These are phyloP conservation scores for Lysiphlebus fabarum DNA, from an alignment of 1,140 invertebrate genomes.

Conservation along the genomic window DNA sequence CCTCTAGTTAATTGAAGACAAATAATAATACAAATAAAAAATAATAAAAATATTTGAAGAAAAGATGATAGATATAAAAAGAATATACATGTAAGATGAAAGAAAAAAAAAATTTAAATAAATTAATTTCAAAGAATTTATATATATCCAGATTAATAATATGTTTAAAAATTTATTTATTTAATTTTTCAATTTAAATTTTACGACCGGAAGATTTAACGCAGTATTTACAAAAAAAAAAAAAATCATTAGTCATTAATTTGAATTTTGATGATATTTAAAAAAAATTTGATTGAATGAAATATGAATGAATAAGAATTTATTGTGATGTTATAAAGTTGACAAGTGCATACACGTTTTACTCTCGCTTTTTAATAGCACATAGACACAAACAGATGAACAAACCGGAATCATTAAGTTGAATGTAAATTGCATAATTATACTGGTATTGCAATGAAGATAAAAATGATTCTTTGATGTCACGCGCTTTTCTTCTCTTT, in stretches of 20 bases:
- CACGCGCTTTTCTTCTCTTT: neutral
- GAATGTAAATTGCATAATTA: conserved; percentile 51
- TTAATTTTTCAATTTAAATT: too few relatives aligned
- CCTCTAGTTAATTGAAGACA: neutral
- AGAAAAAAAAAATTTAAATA: neutral
- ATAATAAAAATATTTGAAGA: neutral
- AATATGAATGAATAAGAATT: too few relatives aligned
- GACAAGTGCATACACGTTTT: conserved; percentile 24
- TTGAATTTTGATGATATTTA: too few relatives aligned
- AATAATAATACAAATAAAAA: neutral
- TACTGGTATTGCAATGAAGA: conserved; percentile 26
- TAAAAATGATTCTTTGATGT: neutral
- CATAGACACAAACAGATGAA: neutral
- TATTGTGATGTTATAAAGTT: too few relatives aligned
- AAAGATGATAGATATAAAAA: neutral
- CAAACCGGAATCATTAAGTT: conserved; percentile 44
- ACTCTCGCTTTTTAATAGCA: conserved; percentile 45
- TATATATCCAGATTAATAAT: too few relatives aligned
- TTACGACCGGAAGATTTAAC: too few relatives aligned
- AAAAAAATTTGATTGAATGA: too few relatives aligned
- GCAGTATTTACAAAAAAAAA: too few relatives aligned
- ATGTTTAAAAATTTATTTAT: too few relatives aligned
- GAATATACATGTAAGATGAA: neutral
- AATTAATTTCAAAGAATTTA: neutral
- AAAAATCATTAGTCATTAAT: too few relatives aligned